Percentiles rank a stretch among this genome's conserved stretches.
Evolutionary conservation across 1,140 invertebrate genomes (phyloP).

Genomic region (Dysdera silvatica): DNA sequence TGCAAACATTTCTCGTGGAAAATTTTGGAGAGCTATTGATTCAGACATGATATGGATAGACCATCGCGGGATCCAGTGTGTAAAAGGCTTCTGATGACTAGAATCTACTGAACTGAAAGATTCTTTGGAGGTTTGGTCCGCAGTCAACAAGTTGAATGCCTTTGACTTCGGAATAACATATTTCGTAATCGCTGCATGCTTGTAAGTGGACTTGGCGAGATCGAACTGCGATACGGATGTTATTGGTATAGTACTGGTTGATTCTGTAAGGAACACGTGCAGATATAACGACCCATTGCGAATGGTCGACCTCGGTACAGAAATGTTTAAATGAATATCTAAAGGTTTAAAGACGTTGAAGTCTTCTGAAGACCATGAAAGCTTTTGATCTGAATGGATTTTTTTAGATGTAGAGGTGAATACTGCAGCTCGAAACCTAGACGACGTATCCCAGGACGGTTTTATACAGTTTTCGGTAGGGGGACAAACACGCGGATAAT

Average conservation of each 20-base stretch:
- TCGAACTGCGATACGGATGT: neutral
- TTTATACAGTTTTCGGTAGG: conserved; percentile 43
- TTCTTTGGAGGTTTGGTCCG: conserved; percentile 40
- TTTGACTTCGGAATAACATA: conserved; percentile 62
- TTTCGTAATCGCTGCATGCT: conserved; percentile 56
- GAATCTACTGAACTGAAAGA: neutral
- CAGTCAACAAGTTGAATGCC: conserved; percentile 61
- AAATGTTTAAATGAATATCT: conserved; percentile 27
- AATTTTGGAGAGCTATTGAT: conserved; percentile 35
- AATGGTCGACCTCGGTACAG: conserved; percentile 12
- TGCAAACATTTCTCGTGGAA: conserved; percentile 17
- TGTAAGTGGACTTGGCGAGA: conserved; percentile 46
- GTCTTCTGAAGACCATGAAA: conserved; percentile 31
- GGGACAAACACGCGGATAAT: conserved; percentile 59
- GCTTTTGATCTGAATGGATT: conserved; percentile 28
- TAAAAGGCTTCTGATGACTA: neutral
- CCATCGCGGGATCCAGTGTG: conserved; percentile 30
- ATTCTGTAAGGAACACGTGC: too few relatives aligned
- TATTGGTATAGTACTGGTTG: too few relatives aligned
- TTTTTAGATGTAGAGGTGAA: conserved; percentile 45
- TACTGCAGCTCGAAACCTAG: conserved; percentile 53
- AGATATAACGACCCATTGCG: too few relatives aligned
- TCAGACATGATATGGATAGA: conserved; percentile 10
- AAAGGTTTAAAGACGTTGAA: conserved; percentile 21
- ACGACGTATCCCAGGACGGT: conserved; percentile 39